These are phyloP conservation scores for Leguminivora glycinivorella DNA, from an alignment of 1,140 invertebrate species.

Conservation along the genomic window DNA sequence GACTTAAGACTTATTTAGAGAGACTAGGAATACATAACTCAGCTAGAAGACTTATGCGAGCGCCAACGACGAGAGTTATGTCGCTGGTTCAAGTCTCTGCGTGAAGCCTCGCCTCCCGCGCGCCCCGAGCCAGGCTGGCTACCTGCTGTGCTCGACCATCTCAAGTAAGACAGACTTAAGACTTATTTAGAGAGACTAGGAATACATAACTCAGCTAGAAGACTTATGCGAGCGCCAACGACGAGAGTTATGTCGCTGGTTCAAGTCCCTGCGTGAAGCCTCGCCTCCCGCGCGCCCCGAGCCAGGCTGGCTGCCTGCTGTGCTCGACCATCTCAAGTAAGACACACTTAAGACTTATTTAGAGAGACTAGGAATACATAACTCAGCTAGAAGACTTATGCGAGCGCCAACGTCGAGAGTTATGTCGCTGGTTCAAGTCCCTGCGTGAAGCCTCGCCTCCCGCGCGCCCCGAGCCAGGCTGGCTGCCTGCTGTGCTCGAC, in stretches of 20 bases:
- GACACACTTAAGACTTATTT: neutral
- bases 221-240: conserved; percentile 48
- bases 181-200: too few relatives aligned
- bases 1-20: neutral
- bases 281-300: conserved; percentile 30
- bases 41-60: too few relatives aligned
- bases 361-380: too few relatives aligned
- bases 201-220: too few relatives aligned
- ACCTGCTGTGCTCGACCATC: conserved; percentile 40
- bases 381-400: too few relatives aligned
- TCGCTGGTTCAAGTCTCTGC: conserved; percentile 45
- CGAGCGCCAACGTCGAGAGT: too few relatives aligned
- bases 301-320: neutral
- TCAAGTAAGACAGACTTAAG: conserved; percentile 25
- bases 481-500: conserved; percentile 60
- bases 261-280: conserved; percentile 40
- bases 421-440: too few relatives aligned
- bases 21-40: too few relatives aligned
- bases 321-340: conserved; percentile 40
- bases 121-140: neutral
- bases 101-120: conserved; percentile 31
- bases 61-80: too few relatives aligned
- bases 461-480: conserved; percentile 41
- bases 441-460: too few relatives aligned
- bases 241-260: conserved; percentile 57